Evolutionary conservation across 2,797 vertebrate genomes (phyloP).

Genomic region (Alauda arvensis): DNA sequence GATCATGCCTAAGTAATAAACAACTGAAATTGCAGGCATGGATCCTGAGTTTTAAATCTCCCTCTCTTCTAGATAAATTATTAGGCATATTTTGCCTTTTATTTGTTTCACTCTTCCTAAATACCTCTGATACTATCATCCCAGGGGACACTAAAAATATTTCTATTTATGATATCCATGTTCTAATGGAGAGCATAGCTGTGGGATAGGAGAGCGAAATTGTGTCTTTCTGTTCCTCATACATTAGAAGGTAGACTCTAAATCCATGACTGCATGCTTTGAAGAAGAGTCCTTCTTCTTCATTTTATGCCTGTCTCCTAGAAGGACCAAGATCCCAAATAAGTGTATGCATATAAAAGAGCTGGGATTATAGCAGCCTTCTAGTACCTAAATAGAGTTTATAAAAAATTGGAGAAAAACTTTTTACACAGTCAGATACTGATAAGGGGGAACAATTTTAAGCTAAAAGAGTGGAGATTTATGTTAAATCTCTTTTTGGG

Average conservation of each 20-base stretch:
- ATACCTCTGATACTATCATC: not conserved
- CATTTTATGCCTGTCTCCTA: not conserved
- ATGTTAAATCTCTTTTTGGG: too few species aligned
- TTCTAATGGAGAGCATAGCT: not conserved
- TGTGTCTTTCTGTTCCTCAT: not conserved
- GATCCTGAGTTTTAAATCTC: not conserved
- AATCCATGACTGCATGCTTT: fast-evolving
- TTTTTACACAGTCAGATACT: not conserved
- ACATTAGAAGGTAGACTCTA: not conserved
- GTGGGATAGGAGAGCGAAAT: not conserved
- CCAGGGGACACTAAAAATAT: not conserved
- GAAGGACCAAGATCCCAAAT: not conserved
- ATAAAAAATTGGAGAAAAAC: not conserved
- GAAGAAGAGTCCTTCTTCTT: not conserved
- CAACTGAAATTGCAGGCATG: not conserved
- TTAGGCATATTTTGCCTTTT: not conserved
- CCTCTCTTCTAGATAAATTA: not conserved
- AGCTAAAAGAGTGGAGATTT: not conserved
- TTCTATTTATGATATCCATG: not conserved
- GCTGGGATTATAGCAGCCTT: not conserved
- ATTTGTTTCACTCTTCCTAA: not conserved
- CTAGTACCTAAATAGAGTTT: not conserved
- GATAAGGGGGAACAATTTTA: not conserved
- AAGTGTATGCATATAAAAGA: too few species aligned
- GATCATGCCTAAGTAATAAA: not conserved